These are phyloP conservation scores for Antrozous pallidus DNA, from an alignment of 2,797 vertebrate species.

Conservation along the genomic window DNA sequence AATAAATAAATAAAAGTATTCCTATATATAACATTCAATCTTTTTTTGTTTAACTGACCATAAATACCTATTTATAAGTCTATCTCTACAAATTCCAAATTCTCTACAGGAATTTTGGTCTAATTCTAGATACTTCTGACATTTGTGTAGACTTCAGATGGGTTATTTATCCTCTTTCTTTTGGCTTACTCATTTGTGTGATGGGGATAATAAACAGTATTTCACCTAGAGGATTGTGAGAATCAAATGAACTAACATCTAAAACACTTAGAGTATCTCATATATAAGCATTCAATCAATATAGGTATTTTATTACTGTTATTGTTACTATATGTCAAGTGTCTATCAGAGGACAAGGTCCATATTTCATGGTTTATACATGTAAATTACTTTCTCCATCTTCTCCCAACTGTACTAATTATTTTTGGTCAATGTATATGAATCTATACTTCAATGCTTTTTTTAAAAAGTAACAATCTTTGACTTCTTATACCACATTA, in stretches of 20 bases:
- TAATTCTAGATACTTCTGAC: neutral
- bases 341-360: neutral
- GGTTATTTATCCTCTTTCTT: neutral
- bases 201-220: neutral
- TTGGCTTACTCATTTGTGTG: neutral
- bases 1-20: neutral
- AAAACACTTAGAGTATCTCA: neutral
- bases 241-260: neutral
- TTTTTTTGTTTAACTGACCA: neutral
- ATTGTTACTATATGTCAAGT: neutral
- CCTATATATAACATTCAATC: neutral
- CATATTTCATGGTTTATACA: neutral
- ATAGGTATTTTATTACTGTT: neutral
- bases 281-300: neutral
- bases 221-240: neutral
- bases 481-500: neutral
- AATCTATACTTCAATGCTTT: neutral
- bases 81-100: neutral
- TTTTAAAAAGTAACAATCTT: neutral
- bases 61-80: neutral
- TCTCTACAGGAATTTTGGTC: neutral
- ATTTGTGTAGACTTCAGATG: neutral
- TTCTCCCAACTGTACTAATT: neutral
- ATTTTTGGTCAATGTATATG: neutral
- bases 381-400: neutral